Evolutionary conservation across 2,888 invertebrate genomes (phyloP).

Genomic region (Sarcophaga variegata): DNA sequence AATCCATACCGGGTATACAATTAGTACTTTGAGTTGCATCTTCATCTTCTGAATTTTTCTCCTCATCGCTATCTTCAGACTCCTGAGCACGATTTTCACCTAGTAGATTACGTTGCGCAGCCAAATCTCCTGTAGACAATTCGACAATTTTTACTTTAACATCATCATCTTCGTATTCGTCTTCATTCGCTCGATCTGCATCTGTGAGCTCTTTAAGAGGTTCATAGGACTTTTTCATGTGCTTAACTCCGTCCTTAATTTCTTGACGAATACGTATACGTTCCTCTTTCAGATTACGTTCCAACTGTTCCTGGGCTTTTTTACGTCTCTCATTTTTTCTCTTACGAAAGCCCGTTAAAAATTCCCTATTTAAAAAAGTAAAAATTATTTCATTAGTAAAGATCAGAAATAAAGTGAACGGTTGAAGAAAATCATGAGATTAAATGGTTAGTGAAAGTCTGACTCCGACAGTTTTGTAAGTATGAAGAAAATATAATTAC

Average conservation of each 20-base stretch:
- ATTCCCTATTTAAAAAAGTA: conserved; percentile 84
- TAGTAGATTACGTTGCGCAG: conserved; percentile 88
- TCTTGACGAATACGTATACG: conserved; percentile 88
- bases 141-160: conserved; percentile 91
- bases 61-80: conserved; percentile 74
- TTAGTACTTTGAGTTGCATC: conserved; percentile 68
- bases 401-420: too few species aligned
- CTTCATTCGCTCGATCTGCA: conserved; percentile 75
- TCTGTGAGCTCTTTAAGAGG: conserved; percentile 84
- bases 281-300: conserved; percentile 88
- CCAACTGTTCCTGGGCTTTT: conserved; percentile 88
- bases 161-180: conserved; percentile 89
- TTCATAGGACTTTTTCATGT: conserved; percentile 87
- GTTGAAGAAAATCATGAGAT: too few species aligned
- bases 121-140: conserved; percentile 87
- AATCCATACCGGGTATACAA: conserved; percentile 79
- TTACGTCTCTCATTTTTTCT: conserved; percentile 89
- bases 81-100: conserved; percentile 85
- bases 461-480: too few species aligned
- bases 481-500: too few species aligned
- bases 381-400: background rate
- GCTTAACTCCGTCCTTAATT: conserved; percentile 89
- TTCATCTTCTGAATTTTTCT: conserved; percentile 75
- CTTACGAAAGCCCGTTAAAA: conserved; percentile 91
- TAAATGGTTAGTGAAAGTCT: too few species aligned